phyloP scores from a whole-genome alignment of 2,888 invertebrate species.

The Drosophila lutescens region DNA sequence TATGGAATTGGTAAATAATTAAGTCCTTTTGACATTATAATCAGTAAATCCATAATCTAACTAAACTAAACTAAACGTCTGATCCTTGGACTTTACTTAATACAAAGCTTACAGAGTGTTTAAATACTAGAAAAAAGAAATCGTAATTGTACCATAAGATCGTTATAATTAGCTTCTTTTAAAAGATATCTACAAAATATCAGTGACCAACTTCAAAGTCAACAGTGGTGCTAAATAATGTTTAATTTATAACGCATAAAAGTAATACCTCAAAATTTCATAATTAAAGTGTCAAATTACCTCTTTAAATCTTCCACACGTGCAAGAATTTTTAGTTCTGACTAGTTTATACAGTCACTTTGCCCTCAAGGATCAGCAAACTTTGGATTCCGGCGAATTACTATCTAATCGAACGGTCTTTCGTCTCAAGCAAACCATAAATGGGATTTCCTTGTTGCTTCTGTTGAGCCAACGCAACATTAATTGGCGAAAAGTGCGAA shows the following conservation, averaged over 20 bases:
- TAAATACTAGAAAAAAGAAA: no score
- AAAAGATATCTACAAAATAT: no score
- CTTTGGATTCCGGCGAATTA: neutral
- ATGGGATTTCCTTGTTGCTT: conserved; percentile 8
- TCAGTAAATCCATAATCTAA: neutral
- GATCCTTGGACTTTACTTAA: no score
- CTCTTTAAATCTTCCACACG: neutral
- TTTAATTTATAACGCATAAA: no score
- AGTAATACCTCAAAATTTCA: no score
- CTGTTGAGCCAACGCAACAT: conserved; percentile 1
- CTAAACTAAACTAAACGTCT: no score
- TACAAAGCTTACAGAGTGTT: no score
- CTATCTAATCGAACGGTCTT: conserved; percentile 14
- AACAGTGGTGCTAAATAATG: no score
- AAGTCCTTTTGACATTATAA: neutral
- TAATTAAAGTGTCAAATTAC: no score
- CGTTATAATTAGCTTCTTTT: no score
- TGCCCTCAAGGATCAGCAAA: neutral
- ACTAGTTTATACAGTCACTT: neutral
- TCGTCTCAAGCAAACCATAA: conserved; percentile 7
- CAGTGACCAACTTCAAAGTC: no score
- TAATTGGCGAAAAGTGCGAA: conserved; percentile 1
- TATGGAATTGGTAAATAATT: neutral
- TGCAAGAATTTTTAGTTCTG: neutral
- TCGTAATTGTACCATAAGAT: no score